A percentile compares a stretch with the other conserved stretches of the same genome.
Conservation (phyloP, 2,113 vertebrate species). For the Prunella himalayana region DNA sequence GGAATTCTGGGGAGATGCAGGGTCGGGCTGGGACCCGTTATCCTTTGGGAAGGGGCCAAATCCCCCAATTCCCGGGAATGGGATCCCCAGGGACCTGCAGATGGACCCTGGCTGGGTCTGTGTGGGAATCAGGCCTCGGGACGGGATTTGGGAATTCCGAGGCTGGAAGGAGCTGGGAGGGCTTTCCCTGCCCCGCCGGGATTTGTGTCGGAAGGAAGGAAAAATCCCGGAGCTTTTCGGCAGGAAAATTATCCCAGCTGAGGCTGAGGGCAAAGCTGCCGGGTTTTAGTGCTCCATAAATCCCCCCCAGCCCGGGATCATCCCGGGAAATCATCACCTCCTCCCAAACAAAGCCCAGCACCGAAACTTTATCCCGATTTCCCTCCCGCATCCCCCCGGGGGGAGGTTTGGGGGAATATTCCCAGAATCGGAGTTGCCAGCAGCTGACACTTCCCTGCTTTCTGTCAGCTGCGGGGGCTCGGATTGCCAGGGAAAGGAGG, state of each 20-base stretch:
- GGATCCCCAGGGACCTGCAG: not conserved
- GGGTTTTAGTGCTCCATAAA: not conserved
- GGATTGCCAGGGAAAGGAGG: not conserved
- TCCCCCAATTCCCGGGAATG: accelerated
- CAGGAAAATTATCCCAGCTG: accelerated
- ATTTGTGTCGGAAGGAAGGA: not conserved
- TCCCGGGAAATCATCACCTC: not conserved
- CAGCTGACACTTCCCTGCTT: not conserved
- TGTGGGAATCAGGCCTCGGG: not conserved
- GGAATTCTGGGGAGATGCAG: not conserved
- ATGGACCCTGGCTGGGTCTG: not conserved
- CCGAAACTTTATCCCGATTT: not conserved
- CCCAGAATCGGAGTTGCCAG: not conserved
- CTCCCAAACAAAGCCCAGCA: not conserved
- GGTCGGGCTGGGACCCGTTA: accelerated
- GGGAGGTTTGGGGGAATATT: not conserved
- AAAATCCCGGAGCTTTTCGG: not conserved
- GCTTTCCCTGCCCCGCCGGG: not conserved
- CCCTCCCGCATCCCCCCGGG: not conserved
- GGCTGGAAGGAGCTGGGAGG: not conserved
- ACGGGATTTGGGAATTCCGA: not conserved
- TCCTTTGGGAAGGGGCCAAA: not conserved
- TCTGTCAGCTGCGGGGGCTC: not conserved
- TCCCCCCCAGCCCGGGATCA: not conserved
- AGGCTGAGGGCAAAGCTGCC: not conserved